Percentiles rank a stretch among this genome's conserved stretches.
phyloP scores from a whole-genome alignment of 2,888 invertebrate genomes.

The Herminia tarsipennalis region DNA sequence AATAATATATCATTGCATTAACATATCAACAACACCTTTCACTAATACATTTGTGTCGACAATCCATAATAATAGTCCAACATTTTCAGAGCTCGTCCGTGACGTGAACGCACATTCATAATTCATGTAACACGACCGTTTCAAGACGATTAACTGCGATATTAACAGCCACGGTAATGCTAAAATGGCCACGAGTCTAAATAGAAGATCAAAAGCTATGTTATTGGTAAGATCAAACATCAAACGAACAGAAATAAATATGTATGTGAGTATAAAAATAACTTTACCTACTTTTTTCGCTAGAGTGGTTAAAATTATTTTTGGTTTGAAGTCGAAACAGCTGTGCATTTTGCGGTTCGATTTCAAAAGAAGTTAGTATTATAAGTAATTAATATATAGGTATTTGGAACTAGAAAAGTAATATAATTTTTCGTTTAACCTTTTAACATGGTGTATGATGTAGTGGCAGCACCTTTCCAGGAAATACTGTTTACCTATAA shows the following conservation, averaged over 20 bases:
- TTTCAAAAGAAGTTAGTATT: not conserved
- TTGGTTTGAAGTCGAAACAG: conserved; percentile 2
- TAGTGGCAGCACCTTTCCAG: too few relatives aligned
- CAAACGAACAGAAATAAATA: conserved; percentile 29
- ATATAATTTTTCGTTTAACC: too few relatives aligned
- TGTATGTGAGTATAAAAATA: conserved; percentile 13
- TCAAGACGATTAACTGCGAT: conserved; percentile 36
- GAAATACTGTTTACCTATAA: too few relatives aligned
- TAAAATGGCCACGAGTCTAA: conserved; percentile 26
- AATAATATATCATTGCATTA: not conserved
- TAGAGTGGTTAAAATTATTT: not conserved
- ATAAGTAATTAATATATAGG: too few relatives aligned
- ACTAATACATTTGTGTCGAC: conserved; percentile 19
- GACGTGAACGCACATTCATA: conserved; percentile 35
- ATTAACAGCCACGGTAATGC: conserved; percentile 37
- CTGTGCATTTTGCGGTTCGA: not conserved
- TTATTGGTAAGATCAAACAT: conserved; percentile 24
- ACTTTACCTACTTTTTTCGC: conserved; percentile 9
- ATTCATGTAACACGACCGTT: conserved; percentile 36
- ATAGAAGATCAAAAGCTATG: conserved; percentile 35
- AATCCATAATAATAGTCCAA: conserved; percentile 28
- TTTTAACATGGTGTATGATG: too few relatives aligned
- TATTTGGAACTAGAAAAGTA: too few relatives aligned
- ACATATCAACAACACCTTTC: conserved; percentile 9
- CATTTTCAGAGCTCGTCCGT: conserved; percentile 35